Evolutionary conservation across 1,140 invertebrate species (phyloP).

Genomic region (Trichonephila clavata): DNA sequence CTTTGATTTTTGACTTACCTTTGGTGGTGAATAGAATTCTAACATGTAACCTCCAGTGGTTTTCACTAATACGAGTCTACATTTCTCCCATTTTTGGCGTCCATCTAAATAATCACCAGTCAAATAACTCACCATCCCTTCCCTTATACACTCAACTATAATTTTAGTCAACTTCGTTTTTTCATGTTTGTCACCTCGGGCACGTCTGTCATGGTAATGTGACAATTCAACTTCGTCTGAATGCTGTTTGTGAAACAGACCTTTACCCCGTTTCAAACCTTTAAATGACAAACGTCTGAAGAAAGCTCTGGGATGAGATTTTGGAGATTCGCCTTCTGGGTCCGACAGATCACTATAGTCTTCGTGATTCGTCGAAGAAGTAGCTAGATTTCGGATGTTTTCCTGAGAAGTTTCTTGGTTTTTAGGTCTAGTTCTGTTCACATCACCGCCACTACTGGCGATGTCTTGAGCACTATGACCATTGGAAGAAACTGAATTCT

Average conservation of each 20-base stretch:
- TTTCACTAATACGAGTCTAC: slow-evolving; percentile 92
- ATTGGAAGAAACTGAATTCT: slow-evolving; percentile 67
- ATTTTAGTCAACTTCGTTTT: slow-evolving; percentile 94
- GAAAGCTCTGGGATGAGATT: slow-evolving; percentile 88
- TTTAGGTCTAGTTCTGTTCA: slow-evolving; percentile 55
- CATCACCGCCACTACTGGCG: slow-evolving; percentile 69
- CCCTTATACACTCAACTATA: slow-evolving; percentile 94
- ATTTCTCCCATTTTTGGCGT: slow-evolving; percentile 97
- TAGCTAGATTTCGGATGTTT: slow-evolving; percentile 54
- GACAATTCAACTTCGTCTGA: slow-evolving; percentile 93
- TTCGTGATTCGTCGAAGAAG: slow-evolving; percentile 71
- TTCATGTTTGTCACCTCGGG: slow-evolving; percentile 84
- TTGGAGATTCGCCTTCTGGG: slow-evolving; percentile 87
- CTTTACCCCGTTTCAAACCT: slow-evolving; percentile 89
- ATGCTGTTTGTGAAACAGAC: slow-evolving; percentile 94
- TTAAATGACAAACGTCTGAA: slow-evolving; percentile 94
- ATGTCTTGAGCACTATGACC: slow-evolving; percentile 79
- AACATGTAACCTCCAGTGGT: slow-evolving; percentile 96
- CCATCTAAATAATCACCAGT: slow-evolving; percentile 93
- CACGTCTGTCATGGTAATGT: slow-evolving; percentile 80
- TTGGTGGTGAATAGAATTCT: slow-evolving; percentile 97
- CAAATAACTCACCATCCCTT: slow-evolving; percentile 95
- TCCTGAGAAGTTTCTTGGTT: slow-evolving; percentile 75
- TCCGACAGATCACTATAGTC: slow-evolving; percentile 88
- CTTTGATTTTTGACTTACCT: slow-evolving; percentile 83